Conservation (phyloP, 2,113 vertebrate species). For the Aegotheles bennettii region DNA sequence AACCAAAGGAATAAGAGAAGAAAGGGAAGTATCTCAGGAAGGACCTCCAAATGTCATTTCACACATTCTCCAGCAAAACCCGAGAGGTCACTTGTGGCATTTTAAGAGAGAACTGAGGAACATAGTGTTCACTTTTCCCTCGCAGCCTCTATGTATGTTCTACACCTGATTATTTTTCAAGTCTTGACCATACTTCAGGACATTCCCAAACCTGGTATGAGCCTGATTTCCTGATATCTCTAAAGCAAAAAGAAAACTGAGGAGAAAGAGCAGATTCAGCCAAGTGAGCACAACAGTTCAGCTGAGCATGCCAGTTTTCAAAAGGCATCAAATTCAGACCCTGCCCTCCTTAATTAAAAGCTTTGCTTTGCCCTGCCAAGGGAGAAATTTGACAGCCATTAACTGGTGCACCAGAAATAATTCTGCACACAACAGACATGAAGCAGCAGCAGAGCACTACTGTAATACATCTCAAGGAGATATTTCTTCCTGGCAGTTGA, state of each 20-base stretch:
- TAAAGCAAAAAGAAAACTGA: neutral
- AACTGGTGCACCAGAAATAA: constrained; percentile 9
- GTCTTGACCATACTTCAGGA: neutral
- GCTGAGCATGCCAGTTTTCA: neutral
- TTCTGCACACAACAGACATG: neutral
- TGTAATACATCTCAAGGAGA: constrained; percentile 44
- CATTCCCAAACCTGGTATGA: neutral
- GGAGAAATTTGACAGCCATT: neutral
- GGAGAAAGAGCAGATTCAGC: neutral
- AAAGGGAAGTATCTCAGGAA: neutral
- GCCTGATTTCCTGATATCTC: neutral
- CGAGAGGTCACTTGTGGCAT: neutral
- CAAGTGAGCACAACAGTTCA: neutral
- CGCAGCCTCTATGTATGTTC: neutral
- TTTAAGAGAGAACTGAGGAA: neutral
- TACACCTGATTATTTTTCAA: neutral
- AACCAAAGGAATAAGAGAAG: neutral
- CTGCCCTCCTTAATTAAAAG: constrained; percentile 36
- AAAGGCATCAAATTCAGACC: neutral
- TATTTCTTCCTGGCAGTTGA: constrained; percentile 73
- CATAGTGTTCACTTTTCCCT: fast-evolving
- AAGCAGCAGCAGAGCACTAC: neutral
- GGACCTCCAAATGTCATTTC: neutral
- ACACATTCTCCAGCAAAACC: neutral
- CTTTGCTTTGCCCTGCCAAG: constrained; percentile 2